A percentile compares a stretch with the other conserved stretches of the same genome.
Conservation (phyloP, 2,797 vertebrate genomes). For the Sebastes hopkinsi region DNA sequence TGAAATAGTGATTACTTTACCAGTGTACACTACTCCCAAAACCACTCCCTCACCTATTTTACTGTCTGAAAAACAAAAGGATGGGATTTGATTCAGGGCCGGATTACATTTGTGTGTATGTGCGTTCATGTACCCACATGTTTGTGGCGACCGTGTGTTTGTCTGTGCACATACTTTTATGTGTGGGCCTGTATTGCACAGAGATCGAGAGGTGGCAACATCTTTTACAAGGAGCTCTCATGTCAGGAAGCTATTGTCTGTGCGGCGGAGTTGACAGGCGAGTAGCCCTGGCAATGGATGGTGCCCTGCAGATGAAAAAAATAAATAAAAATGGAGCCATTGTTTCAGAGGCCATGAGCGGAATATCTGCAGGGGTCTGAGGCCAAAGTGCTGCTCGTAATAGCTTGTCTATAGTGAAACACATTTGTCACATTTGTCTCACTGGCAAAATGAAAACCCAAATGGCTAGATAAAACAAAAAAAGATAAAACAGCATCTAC, state of each 20-base stretch:
- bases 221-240: conserved; percentile 76
- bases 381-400: conserved; percentile 58
- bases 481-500: conserved; percentile 10
- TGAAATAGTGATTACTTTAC: conserved; percentile 71
- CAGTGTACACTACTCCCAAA: conserved; percentile 30
- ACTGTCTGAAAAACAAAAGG: conserved; percentile 64
- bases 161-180: background rate
- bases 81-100: conserved; percentile 75
- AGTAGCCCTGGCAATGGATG: conserved; percentile 70
- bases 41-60: conserved; percentile 35
- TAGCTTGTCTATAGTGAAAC: conserved; percentile 65
- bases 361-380: conserved; percentile 61
- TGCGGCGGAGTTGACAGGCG: conserved; percentile 60
- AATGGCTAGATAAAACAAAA: conserved; percentile 32
- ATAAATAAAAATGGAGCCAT: conserved; percentile 71
- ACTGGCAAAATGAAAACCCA: conserved; percentile 43
- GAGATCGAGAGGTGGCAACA: conserved; percentile 64
- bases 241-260: conserved; percentile 74
- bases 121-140: background rate
- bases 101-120: conserved; percentile 65
- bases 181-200: conserved; percentile 8
- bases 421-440: conserved; percentile 70
- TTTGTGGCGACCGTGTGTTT: conserved; percentile 4
- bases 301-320: conserved; percentile 67
- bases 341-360: conserved; percentile 67